Percentiles rank a stretch among this genome's conserved stretches.
These are phyloP conservation scores for Trididemnum miniatum DNA, from an alignment of 23 tunicate species.

Conservation along the genomic window DNA sequence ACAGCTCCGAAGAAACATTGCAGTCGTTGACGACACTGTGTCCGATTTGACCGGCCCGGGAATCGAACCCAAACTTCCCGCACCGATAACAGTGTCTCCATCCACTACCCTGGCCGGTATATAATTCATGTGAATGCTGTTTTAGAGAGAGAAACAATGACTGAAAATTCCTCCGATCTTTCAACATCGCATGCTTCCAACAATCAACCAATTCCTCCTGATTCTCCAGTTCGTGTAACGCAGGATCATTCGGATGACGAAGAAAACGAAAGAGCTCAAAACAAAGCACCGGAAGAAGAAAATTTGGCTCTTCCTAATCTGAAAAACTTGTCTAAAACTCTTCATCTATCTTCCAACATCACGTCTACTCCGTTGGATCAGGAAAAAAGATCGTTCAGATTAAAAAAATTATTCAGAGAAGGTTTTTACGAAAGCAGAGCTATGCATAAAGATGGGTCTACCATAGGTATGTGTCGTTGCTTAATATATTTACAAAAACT, in stretches of 20 bases:
- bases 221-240: background rate
- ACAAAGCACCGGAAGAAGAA: background rate
- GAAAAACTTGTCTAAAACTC: background rate
- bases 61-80: too few species aligned
- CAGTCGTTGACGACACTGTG: too few species aligned
- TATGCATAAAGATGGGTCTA: slow-evolving; percentile 62
- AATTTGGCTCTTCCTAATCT: background rate
- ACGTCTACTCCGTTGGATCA: slow-evolving; percentile 63
- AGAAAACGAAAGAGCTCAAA: background rate
- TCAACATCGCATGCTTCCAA: background rate
- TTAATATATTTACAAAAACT: too few species aligned
- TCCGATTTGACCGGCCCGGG: too few species aligned
- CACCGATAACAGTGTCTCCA: too few species aligned
- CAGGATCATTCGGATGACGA: background rate
- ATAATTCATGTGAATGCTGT: too few species aligned
- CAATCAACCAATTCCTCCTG: background rate
- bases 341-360: slow-evolving; percentile 5
- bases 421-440: slow-evolving; percentile 43
- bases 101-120: too few species aligned
- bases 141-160: background rate
- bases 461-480: slow-evolving; percentile 46
- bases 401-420: background rate
- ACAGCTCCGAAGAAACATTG: too few species aligned
- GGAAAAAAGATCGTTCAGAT: background rate
- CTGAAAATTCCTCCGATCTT: background rate